Evolutionary conservation across 1,140 invertebrate species (phyloP).

Genomic region (Conus ventricosus): DNA sequence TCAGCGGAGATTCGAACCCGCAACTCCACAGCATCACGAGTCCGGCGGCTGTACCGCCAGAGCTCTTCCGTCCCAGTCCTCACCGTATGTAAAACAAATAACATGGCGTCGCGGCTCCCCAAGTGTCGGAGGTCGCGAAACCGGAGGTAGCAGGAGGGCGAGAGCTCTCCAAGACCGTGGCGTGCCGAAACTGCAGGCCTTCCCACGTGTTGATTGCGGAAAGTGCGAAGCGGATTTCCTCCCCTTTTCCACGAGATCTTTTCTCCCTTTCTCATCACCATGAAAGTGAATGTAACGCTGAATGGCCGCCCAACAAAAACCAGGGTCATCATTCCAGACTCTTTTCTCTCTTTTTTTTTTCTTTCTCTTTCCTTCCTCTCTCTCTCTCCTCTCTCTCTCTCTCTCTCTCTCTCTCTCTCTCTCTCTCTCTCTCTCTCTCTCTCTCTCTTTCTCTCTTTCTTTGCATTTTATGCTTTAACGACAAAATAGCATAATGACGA

Average conservation of each 20-base stretch:
- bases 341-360: conserved; percentile 14
- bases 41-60: no score
- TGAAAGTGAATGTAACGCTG: conserved; percentile 38
- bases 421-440: background rate
- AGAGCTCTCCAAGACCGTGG: background rate
- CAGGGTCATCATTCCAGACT: conserved; percentile 18
- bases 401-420: conserved; percentile 1
- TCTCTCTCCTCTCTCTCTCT: background rate
- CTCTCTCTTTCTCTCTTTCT: background rate
- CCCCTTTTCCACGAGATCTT: conserved; percentile 12
- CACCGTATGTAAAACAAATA: no score
- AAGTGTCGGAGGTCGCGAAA: background rate
- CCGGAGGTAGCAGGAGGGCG: background rate
- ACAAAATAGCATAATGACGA: conserved; percentile 42
- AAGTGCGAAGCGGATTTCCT: conserved; percentile 39
- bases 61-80: no score
- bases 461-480: conserved; percentile 26
- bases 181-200: conserved; percentile 37
- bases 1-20: no score
- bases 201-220: conserved; percentile 38
- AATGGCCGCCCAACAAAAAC: conserved; percentile 33
- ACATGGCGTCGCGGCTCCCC: no score
- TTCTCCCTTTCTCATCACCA: conserved; percentile 31
- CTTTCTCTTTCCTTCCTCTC: background rate
- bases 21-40: no score